Evolutionary conservation across 2,113 vertebrate genomes (phyloP).

Genomic region (Drymodes brunneopygia): DNA sequence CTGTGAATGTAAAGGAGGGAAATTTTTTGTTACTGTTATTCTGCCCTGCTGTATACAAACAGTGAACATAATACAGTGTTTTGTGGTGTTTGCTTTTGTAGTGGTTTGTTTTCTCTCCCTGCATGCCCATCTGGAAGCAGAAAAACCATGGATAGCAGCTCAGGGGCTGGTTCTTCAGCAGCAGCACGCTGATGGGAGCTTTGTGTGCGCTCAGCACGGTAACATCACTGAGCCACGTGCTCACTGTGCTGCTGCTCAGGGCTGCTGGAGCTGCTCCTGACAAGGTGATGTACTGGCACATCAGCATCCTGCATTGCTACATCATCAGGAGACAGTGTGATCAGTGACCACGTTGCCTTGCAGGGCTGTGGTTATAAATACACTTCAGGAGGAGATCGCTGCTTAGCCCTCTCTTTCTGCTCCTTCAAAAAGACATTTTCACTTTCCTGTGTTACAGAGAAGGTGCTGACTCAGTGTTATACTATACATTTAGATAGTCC

Average conservation of each 20-base stretch:
- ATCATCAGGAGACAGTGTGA: neutral
- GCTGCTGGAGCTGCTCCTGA: neutral
- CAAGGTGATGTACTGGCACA: neutral
- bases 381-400: neutral
- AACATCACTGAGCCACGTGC: neutral
- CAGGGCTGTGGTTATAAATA: neutral
- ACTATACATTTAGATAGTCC: neutral
- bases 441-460: neutral
- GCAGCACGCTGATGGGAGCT: neutral
- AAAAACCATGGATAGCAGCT: neutral
- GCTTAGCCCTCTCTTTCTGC: neutral
- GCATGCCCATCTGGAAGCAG: neutral
- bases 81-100: neutral
- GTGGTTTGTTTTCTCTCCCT: neutral
- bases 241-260: neutral
- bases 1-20: neutral
- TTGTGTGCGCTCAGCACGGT: rapidly evolving
- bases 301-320: neutral
- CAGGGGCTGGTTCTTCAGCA: neutral
- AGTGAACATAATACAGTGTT: neutral
- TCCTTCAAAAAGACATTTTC: neutral
- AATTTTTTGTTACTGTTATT: neutral
- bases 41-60: rapidly evolving
- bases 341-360: rapidly evolving
- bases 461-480: neutral